These are phyloP conservation scores for Dromaius novaehollandiae DNA, from an alignment of 2,113 vertebrate genomes.

Conservation along the genomic window DNA sequence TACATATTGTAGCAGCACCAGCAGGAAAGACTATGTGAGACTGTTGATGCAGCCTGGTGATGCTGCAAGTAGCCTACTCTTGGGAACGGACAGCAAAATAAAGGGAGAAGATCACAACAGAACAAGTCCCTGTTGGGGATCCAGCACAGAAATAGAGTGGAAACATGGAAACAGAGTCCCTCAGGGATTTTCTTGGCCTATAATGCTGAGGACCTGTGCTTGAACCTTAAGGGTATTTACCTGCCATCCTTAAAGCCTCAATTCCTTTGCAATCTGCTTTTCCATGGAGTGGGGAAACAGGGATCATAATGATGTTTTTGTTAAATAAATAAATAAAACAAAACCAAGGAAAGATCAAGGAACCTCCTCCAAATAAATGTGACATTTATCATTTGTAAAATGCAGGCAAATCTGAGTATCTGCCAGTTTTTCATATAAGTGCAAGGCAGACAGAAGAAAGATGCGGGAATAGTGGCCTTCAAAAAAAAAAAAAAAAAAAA, in stretches of 20 bases:
- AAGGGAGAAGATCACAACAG: neutral
- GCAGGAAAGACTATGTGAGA: neutral
- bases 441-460: neutral
- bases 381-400: neutral
- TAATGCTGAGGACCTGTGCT: neutral
- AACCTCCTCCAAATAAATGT: neutral
- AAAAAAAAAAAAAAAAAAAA: neutral
- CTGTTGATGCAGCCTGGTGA: fast-evolving
- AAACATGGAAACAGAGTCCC: neutral
- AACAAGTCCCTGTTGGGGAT: neutral
- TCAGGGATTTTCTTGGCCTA: neutral
- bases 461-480: neutral
- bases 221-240: neutral
- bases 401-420: neutral
- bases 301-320: neutral
- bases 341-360: neutral
- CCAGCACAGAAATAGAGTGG: neutral
- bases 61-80: neutral
- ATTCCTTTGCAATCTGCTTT: neutral
- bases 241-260: neutral
- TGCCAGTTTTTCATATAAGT: neutral
- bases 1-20: neutral
- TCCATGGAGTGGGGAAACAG: neutral
- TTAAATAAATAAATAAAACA: neutral
- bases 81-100: neutral